Base-by-base conservation (phyloP, 2,888 invertebrate genomes). In the Eubasilissa splendida region DNA sequence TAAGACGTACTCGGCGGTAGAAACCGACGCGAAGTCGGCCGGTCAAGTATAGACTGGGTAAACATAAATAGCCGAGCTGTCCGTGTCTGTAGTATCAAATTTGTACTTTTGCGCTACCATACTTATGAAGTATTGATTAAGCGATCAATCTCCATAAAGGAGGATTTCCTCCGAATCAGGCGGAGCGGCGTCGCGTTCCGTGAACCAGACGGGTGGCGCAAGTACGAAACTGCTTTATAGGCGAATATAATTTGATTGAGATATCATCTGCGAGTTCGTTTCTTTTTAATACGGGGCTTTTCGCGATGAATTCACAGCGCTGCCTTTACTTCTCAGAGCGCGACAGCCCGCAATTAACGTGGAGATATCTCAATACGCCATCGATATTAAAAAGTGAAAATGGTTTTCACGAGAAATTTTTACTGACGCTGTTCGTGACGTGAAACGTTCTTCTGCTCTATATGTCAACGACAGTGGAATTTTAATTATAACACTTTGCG, bases 261-360 rank as follows among this genome's bases (percentile, higher is more conserved):
- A 70, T 70, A 70, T n/a, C 70, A 70, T 14, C 70, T 0, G 60
- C 31, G 12, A 50, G 70, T 31, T 70, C 70, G 70, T 70, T 70
- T 70, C 52, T 22, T 70, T 70, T 70, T 70, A 70, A 70, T 70
- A 53, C 52, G 52, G 70, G 70, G 11, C 52, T 70, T 53, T 14
- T 42, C 42, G 42, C 42, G 7, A 42, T 42, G 7, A 42, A 42
- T 42, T 42, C 42, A 42, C n/a, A 22, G 60, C 11, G 14, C 14
- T 60, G 63, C 31, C 42, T 63, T 31, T 33, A 22, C 31, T 11
- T 12, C 63, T 63, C 63, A 11, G 22, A 3, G 11, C 10, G 11
- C 33, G 2, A 11, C 59, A 3, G 3, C 22, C 11, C 22, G 7
- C 59, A 4, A 33, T 33, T 63, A 11, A 5, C 63, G 11, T 9